Percentiles rank a stretch among this genome's conserved stretches.
These are phyloP conservation scores for Idaea biselata DNA, from an alignment of 2,888 invertebrate genomes.

Conservation along the genomic window DNA sequence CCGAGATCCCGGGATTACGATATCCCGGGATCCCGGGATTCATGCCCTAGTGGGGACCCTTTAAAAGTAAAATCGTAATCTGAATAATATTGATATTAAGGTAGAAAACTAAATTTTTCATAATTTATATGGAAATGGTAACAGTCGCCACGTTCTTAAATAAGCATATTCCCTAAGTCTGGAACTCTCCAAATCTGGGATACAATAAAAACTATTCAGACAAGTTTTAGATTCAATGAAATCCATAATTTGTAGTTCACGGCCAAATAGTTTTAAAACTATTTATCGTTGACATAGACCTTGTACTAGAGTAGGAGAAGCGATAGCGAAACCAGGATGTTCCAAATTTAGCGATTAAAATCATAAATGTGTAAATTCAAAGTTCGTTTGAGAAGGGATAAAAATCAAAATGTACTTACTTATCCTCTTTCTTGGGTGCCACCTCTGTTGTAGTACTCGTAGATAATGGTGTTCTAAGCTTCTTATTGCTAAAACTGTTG, in stretches of 20 bases:
- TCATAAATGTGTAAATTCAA: background rate
- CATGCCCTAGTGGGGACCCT: no score
- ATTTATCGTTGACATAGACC: background rate
- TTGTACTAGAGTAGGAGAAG: background rate
- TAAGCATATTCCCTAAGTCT: no score
- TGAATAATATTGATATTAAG: no score
- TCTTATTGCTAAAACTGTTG: slow-evolving; percentile 54
- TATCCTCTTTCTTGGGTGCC: slow-evolving; percentile 57
- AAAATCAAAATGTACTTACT: slow-evolving; percentile 51
- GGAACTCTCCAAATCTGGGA: no score
- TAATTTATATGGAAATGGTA: no score
- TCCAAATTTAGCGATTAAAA: background rate
- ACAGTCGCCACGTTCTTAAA: no score
- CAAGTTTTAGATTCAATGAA: no score
- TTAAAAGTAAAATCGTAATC: no score
- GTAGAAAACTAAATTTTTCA: no score
- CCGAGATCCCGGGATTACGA: no score
- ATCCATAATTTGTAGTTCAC: background rate
- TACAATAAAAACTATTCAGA: no score
- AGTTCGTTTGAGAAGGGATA: background rate
- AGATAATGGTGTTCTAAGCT: slow-evolving; percentile 49
- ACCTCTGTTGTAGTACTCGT: slow-evolving; percentile 49
- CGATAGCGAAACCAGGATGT: background rate
- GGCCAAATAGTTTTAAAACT: background rate
- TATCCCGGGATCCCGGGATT: no score